Evolutionary conservation across 2,888 invertebrate genomes (phyloP).

Genomic region (Limnephilus lunatus): DNA sequence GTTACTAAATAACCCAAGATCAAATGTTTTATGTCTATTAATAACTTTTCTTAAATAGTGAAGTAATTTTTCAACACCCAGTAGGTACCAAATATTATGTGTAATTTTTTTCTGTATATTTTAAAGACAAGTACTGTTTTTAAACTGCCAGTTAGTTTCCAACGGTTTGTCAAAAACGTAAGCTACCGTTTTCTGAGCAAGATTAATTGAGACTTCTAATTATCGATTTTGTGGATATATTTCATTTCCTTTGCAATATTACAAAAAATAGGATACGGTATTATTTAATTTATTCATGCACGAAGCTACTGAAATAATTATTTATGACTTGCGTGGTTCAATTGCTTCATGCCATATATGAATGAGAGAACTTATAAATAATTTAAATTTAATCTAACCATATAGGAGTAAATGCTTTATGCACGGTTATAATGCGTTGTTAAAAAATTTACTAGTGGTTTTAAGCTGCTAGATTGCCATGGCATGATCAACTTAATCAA

Average conservation of each 20-base stretch:
- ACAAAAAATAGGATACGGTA: background rate
- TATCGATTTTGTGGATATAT: background rate
- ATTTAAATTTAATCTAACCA: background rate
- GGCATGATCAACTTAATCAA: no score
- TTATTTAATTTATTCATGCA: background rate
- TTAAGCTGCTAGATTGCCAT: background rate
- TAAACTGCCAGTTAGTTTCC: background rate
- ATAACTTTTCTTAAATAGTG: no score
- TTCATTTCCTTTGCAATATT: background rate
- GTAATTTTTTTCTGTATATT: constrained; percentile 10
- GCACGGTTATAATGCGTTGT: background rate
- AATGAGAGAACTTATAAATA: background rate
- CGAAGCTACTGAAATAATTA: background rate
- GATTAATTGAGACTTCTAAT: background rate
- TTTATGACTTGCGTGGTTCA: background rate
- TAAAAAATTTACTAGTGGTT: background rate
- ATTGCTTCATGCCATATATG: background rate
- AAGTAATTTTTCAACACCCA: no score
- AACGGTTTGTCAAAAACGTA: constrained; percentile 8
- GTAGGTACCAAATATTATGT: background rate
- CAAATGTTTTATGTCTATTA: no score
- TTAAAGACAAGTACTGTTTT: background rate
- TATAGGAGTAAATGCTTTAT: background rate
- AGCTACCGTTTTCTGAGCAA: constrained; percentile 31
- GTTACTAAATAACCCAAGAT: no score